phyloP scores from a whole-genome alignment of 37 sponge, comb jelly and placozoan genomes.

The Mnemiopsis leidyi region DNA sequence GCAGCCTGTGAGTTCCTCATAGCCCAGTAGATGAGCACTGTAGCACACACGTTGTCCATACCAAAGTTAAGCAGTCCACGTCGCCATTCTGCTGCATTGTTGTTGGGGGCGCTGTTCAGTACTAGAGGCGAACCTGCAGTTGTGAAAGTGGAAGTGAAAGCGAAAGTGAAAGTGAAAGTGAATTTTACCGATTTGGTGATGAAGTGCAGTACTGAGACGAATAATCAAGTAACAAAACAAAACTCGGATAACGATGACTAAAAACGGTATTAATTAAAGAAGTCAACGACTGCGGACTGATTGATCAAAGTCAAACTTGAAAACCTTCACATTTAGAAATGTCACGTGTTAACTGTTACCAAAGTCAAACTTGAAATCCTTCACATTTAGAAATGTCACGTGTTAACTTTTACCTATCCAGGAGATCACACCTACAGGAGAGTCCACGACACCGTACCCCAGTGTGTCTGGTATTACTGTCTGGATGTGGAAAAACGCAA shows the following conservation, averaged over 20 bases:
- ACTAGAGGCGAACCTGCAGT: slow-evolving; percentile 29
- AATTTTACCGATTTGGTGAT: too few relatives aligned
- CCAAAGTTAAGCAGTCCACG: not conserved
- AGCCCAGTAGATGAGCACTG: not conserved
- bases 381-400: not conserved
- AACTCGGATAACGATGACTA: too few relatives aligned
- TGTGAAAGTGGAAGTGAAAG: too few relatives aligned
- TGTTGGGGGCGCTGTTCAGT: not conserved
- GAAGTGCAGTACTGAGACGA: too few relatives aligned
- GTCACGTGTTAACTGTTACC: not conserved
- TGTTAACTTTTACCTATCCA: slow-evolving; percentile 31
- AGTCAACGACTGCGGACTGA: too few relatives aligned
- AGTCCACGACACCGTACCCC: slow-evolving; percentile 37
- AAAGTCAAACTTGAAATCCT: too few relatives aligned
- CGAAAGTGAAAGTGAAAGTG: too few relatives aligned
- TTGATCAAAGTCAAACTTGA: too few relatives aligned
- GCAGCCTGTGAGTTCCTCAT: slow-evolving; percentile 28
- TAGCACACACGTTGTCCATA: slow-evolving; percentile 50
- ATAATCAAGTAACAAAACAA: too few relatives aligned
- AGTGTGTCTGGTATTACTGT: slow-evolving; percentile 39
- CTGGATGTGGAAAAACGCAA: slow-evolving; percentile 58
- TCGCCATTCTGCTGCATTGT: not conserved
- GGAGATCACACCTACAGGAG: slow-evolving; percentile 17
- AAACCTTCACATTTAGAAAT: not conserved
- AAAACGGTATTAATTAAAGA: too few relatives aligned